phyloP scores from a whole-genome alignment of 1,140 invertebrate species.

The Doryteuthis pealeii region DNA sequence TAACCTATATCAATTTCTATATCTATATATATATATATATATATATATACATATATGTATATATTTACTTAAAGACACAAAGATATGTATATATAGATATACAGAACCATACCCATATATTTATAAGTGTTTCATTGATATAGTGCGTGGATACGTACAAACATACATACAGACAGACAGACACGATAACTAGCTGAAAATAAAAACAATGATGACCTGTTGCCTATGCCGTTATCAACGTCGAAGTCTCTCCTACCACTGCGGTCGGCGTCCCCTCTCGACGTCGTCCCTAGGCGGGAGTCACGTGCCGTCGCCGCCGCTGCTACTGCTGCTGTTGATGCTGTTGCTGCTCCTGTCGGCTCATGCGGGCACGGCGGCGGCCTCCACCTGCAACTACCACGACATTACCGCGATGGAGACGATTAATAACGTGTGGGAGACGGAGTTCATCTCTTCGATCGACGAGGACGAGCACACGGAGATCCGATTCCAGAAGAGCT shows the following conservation, averaged over 20 bases:
- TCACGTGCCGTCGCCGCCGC: background rate
- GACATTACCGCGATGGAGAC: background rate
- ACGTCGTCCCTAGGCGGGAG: background rate
- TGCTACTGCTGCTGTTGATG: background rate
- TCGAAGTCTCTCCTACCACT: too few species aligned
- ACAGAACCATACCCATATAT: background rate
- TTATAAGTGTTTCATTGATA: background rate
- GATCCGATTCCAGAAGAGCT: background rate
- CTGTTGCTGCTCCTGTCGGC: background rate
- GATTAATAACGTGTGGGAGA: background rate
- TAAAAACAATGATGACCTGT: background rate
- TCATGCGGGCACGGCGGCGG: background rate
- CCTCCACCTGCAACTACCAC: background rate
- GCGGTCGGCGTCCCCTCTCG: background rate
- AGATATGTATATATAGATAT: background rate
- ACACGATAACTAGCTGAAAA: background rate
- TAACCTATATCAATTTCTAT: background rate
- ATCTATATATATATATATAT: constrained; percentile 11
- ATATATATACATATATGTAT: constrained; percentile 13
- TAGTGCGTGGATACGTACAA: background rate
- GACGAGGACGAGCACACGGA: background rate
- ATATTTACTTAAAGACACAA: background rate
- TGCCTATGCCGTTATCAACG: background rate
- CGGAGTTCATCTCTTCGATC: background rate
- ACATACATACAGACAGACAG: background rate